Percentiles rank a stretch among this genome's conserved stretches.
Evolutionary conservation across 2,113 vertebrate species (phyloP).

Genomic region (Oenanthe oenanthe): DNA sequence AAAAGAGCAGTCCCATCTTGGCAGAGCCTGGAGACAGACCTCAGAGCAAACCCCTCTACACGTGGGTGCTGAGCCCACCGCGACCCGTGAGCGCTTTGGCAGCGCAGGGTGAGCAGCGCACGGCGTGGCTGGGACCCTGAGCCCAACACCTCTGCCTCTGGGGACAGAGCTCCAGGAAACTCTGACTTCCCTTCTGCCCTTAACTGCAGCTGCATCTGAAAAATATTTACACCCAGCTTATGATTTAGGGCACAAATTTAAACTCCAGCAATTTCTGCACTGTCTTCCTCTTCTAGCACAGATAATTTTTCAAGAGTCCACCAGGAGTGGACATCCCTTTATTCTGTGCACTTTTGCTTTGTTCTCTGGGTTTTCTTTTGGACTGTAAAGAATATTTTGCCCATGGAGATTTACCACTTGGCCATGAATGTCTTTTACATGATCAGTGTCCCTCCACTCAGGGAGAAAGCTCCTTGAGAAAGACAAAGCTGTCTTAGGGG

Average conservation of each 20-base stretch:
- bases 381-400: not conserved
- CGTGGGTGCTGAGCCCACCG: not conserved
- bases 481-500: not conserved
- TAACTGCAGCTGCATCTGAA: not conserved
- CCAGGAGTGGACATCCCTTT: not conserved
- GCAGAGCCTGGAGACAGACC: not conserved
- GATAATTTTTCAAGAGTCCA: not conserved
- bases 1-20: not conserved
- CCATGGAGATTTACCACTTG: not conserved
- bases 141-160: not conserved
- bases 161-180: not conserved
- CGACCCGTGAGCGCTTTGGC: rapidly evolving
- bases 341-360: not conserved
- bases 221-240: not conserved
- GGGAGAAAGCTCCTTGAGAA: not conserved
- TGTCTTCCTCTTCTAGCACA: not conserved
- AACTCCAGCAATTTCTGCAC: not conserved
- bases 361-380: not conserved
- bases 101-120: not conserved
- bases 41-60: not conserved
- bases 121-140: not conserved
- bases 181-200: not conserved
- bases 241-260: not conserved
- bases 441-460: not conserved
- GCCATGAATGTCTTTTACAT: not conserved